Evolutionary conservation across 2,113 vertebrate genomes (phyloP), one percentile per base, ranked within the genome.

Genomic region (Cebidichthys violaceus): DNA sequence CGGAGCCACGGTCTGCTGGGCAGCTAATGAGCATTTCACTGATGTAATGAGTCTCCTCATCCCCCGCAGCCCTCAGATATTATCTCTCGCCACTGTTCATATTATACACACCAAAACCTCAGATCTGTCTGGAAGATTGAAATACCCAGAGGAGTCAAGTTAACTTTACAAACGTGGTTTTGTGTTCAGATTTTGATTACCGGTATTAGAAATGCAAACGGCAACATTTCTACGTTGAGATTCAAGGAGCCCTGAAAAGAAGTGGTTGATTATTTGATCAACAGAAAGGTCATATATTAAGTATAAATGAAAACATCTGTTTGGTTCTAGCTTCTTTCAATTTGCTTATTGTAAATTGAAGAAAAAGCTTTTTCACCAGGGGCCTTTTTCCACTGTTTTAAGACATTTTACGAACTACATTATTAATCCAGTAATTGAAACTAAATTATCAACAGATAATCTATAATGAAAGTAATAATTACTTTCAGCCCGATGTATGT

Each of bases 1-100:
- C 22, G 35, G 43, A 68, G 74, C 54, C 47, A 20, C 2, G 70
- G 81, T 89, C 87, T 68, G 72, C 71, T 64, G 81, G 77, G 76
- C 83, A 72, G 80, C 79, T 89, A 90, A 93, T 86, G 88, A 88
- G 70, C 75, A 15, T 82, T 72, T 82, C 77, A 70, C 70, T 67
- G 45, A 27, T 6, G 33, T 80, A 86, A 75, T 79, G 77, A 79
- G 57, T 55, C 67, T 24, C 45, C 65, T 41, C 64, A 24, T 64
- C 57, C 78, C n/a, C 72, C 52, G 41, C 69, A 82, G 76, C 82
- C 74, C 86, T 66, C 64, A 15, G 22, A 81, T 84, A 76, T 83
- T 87, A 67, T 39, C 55, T 57, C 71, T 37, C 60, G 22, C 18
- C 52, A 6, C 22, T 9, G n/a, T 45, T 76, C 59, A 14, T 14